Evolutionary conservation across 2,797 vertebrate genomes (phyloP).

Genomic region (Gobionotothen gibberifrons): DNA sequence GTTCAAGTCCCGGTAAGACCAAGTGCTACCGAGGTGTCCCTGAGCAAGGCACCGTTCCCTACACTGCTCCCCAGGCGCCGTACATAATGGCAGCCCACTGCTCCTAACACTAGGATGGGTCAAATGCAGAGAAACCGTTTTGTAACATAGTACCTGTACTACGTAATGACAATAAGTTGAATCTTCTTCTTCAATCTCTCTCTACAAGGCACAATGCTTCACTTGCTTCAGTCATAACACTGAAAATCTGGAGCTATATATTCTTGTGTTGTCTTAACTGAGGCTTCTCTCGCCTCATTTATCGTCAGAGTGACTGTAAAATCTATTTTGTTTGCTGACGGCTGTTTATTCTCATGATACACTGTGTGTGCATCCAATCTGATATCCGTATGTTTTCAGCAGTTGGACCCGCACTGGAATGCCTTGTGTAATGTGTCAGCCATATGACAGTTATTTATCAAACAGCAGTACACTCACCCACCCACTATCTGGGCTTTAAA

Average conservation of each 20-base stretch:
- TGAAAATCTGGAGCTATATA: slow-evolving; percentile 35
- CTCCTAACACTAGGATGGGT: no score
- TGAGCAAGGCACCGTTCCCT: no score
- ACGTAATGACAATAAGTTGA: no score
- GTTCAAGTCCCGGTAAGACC: no score
- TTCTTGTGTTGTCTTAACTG: slow-evolving; percentile 34
- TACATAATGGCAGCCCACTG: no score
- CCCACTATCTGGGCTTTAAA: slow-evolving; percentile 57
- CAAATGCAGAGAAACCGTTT: no score
- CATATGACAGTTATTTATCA: slow-evolving; percentile 72
- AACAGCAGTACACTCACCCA: slow-evolving; percentile 39
- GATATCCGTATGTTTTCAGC: slow-evolving; percentile 58
- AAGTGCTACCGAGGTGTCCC: no score
- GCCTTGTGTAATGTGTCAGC: slow-evolving; percentile 69
- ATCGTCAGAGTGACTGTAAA: slow-evolving; percentile 36
- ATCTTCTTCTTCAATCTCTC: no score
- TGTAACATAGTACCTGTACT: no score
- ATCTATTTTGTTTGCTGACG: slow-evolving; percentile 51
- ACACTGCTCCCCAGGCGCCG: no score
- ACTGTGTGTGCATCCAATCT: slow-evolving; percentile 44
- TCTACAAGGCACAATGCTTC: slow-evolving; percentile 18
- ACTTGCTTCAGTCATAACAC: slow-evolving; percentile 60
- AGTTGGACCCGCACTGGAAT: slow-evolving; percentile 54
- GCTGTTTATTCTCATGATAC: slow-evolving; percentile 33
- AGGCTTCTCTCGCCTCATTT: slow-evolving; percentile 56